These are phyloP conservation scores for Otus sunia DNA, from an alignment of 2,113 vertebrate species.

Conservation along the genomic window DNA sequence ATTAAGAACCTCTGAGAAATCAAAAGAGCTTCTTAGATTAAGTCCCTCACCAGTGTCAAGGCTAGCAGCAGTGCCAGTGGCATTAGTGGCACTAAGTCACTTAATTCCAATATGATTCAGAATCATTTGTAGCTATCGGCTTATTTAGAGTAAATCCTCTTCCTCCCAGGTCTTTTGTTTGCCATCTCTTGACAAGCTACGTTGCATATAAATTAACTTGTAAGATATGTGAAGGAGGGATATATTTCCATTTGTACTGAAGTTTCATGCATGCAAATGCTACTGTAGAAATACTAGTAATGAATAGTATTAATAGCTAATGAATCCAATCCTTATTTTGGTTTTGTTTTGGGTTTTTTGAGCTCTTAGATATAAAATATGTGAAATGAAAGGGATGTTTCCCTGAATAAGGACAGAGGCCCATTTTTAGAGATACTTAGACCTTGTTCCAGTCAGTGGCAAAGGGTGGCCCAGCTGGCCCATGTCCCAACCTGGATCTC, in stretches of 20 bases:
- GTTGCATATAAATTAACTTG: neutral
- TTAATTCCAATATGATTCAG: slow-evolving; percentile 52
- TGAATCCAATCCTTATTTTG: neutral
- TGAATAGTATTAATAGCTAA: neutral
- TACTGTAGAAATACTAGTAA: neutral
- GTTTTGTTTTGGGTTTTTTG: neutral
- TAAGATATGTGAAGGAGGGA: neutral
- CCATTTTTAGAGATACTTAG: neutral
- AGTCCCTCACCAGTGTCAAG: neutral
- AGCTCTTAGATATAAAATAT: neutral
- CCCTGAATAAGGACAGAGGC: neutral
- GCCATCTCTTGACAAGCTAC: neutral
- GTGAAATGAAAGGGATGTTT: neutral
- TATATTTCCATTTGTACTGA: neutral
- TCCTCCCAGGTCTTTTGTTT: slow-evolving; percentile 37
- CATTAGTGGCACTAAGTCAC: slow-evolving; percentile 46
- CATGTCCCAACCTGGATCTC: neutral
- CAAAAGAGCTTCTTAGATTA: slow-evolving; percentile 24
- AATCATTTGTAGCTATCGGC: slow-evolving; percentile 40
- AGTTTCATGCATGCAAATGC: neutral
- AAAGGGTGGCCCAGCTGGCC: neutral
- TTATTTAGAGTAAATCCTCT: slow-evolving; percentile 43
- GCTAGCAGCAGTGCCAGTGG: neutral
- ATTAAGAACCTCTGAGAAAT: slow-evolving; percentile 3
- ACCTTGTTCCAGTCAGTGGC: neutral